Conservation (phyloP, 2,888 invertebrate genomes). For the Pyrgus malvae region DNA sequence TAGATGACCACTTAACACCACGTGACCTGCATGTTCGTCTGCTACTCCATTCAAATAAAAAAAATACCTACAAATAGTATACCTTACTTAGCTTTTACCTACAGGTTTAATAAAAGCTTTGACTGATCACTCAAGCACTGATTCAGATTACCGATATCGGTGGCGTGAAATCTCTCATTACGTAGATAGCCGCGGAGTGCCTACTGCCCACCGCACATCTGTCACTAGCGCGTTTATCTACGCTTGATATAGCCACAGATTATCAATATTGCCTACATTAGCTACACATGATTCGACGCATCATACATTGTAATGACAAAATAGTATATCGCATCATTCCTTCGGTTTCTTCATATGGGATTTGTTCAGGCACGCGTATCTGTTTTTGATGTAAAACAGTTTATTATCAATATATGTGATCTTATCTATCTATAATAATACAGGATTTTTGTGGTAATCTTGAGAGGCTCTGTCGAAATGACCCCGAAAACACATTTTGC, state of each 20-base stretch:
- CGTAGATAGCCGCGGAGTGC: conserved; percentile 55
- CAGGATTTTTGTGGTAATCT: too few relatives aligned
- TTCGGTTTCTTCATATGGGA: too few relatives aligned
- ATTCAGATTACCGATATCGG: conserved; percentile 14
- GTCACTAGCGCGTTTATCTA: conserved; percentile 38
- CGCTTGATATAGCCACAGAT: conserved; percentile 9
- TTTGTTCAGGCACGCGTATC: too few relatives aligned
- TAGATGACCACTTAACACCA: too few relatives aligned
- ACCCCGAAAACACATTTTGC: too few relatives aligned
- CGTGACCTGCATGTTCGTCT: too few relatives aligned
- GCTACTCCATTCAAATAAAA: too few relatives aligned
- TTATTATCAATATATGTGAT: too few relatives aligned
- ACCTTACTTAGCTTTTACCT: background rate
- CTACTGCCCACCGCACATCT: conserved; percentile 50
- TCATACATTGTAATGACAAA: conserved; percentile 5
- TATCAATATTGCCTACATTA: conserved; percentile 7
- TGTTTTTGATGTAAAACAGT: too few relatives aligned
- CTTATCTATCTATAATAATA: too few relatives aligned
- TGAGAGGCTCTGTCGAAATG: too few relatives aligned
- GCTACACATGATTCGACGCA: background rate
- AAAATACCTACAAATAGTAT: too few relatives aligned
- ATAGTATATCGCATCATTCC: background rate
- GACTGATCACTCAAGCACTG: conserved; percentile 1
- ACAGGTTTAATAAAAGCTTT: background rate
- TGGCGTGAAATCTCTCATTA: conserved; percentile 61